Evolutionary conservation across 2,888 invertebrate genomes (phyloP), one percentile per base, ranked within the genome.

Genomic region (Homarus gammarus): DNA sequence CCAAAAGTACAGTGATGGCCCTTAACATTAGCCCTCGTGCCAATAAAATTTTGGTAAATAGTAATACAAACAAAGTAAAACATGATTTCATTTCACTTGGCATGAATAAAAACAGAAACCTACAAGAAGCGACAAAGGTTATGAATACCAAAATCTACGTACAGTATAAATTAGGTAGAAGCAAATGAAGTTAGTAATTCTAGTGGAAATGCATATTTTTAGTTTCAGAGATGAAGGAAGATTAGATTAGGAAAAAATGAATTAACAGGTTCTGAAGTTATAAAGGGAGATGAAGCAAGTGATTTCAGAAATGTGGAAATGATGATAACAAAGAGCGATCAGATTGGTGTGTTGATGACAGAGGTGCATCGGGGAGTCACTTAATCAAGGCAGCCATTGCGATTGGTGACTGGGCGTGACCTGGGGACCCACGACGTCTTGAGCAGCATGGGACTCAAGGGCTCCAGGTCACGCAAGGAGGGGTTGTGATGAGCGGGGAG

Each of bases 21-120:
- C 87, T 83, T 36, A 49, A 89, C 84, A 89, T 89, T 89, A 89
- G 88, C 88, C 88, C 88, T 89, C 88, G 78, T 89, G 88, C 88
- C 88, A 78, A 36, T 89, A 64, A 82, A 61, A 70, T 61, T 85
- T 64, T 86, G 85, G 68, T 78, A n/a, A 82, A 44, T 70, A 77
- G 68, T 77, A 49, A 77, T 82, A 49, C 68, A 83, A 75, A 78
- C 51, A 38, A 77, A 84, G 68, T 33, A 36, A 77, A 83, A 89
- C 27, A 77, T 77, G 40, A 84, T 78, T 36, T 51, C 27, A 84
- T 64, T 89, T 83, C 56, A 84, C 64, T 78, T 84, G 83, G 77
- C 68, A 83, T 73, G 44, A 87, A 75, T 51, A 87, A 61, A 84
- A 68, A 81, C 44, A 61, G 31, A 86, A 79, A 72, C 70, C 78